Percentiles rank a stretch among this genome's conserved stretches.
Evolutionary conservation across 2,113 vertebrate species (phyloP).

Genomic region (Zapus hudsonius): DNA sequence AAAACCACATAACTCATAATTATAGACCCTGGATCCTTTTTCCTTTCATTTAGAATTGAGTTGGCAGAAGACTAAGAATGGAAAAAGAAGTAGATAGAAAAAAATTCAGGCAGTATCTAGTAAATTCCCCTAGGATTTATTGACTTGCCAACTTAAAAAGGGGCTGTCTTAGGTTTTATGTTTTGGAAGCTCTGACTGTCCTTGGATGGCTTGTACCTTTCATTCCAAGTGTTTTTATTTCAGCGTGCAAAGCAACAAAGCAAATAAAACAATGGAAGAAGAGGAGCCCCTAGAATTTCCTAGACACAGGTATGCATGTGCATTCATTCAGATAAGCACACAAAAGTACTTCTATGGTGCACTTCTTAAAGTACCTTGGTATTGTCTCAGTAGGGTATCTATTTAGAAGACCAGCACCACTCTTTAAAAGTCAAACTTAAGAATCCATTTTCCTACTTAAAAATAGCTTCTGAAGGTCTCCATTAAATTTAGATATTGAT

Average conservation of each 20-base stretch:
- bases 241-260: neutral
- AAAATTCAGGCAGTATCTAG: slow-evolving; percentile 28
- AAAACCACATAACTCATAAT: slow-evolving; percentile 60
- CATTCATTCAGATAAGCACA: neutral
- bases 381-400: slow-evolving; percentile 19
- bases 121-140: neutral
- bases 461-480: slow-evolving; percentile 20
- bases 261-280: neutral
- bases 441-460: slow-evolving; percentile 42
- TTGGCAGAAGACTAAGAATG: neutral
- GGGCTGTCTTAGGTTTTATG: neutral
- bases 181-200: slow-evolving; percentile 10
- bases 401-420: slow-evolving; percentile 21
- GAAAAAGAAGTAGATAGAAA: slow-evolving; percentile 7
- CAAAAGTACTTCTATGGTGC: neutral
- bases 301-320: neutral
- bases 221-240: neutral
- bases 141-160: slow-evolving; percentile 30
- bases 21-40: neutral
- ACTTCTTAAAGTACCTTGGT: slow-evolving; percentile 23
- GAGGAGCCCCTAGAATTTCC: slow-evolving; percentile 33
- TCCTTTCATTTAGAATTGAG: neutral
- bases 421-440: slow-evolving; percentile 58
- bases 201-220: neutral
- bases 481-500: slow-evolving; percentile 32